Evolutionary conservation across 1,140 invertebrate genomes (phyloP).

Genomic region (Drosophila mojavensis): DNA sequence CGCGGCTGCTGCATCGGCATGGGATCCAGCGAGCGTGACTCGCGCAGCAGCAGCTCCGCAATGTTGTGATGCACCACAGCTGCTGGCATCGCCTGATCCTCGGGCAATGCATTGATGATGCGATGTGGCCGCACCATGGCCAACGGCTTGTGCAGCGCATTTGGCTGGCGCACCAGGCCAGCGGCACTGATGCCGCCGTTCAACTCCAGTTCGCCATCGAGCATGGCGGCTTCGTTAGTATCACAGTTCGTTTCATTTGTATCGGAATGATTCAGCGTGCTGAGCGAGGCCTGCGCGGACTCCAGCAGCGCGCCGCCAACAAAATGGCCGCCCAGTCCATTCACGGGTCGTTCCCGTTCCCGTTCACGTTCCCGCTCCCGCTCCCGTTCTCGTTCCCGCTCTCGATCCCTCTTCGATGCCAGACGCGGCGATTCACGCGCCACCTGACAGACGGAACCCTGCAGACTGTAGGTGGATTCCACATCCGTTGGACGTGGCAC

Average conservation of each 20-base stretch:
- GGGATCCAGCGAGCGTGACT: constrained; percentile 78
- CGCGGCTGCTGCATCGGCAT: constrained; percentile 77
- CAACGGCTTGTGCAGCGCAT: constrained; percentile 77
- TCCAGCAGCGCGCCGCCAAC: constrained; percentile 61
- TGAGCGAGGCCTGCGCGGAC: constrained; percentile 70
- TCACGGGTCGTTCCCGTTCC: constrained; percentile 68
- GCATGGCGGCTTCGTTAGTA: constrained; percentile 65
- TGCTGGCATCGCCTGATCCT: constrained; percentile 34
- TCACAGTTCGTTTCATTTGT: constrained; percentile 83
- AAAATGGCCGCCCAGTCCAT: constrained; percentile 61
- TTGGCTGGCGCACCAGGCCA: constrained; percentile 68
- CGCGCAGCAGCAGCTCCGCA: constrained; percentile 63
- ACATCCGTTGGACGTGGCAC: constrained; percentile 83
- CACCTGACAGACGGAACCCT: constrained; percentile 71
- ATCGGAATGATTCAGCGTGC: constrained; percentile 83
- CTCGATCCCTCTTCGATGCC: constrained; percentile 45
- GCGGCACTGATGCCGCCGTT: constrained; percentile 35
- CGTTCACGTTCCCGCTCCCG: constrained; percentile 54
- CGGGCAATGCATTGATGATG: constrained; percentile 65
- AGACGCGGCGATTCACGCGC: constrained; percentile 77
- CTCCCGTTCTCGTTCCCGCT: constrained; percentile 37
- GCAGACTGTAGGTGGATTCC: constrained; percentile 81
- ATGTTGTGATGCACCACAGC: constrained; percentile 34
- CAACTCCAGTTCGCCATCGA: constrained; percentile 41
- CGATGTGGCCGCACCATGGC: constrained; percentile 82